Evolutionary conservation across 2,797 vertebrate genomes (phyloP), one percentile per base, ranked within the genome.

Genomic region (Iguana delicatissima): DNA sequence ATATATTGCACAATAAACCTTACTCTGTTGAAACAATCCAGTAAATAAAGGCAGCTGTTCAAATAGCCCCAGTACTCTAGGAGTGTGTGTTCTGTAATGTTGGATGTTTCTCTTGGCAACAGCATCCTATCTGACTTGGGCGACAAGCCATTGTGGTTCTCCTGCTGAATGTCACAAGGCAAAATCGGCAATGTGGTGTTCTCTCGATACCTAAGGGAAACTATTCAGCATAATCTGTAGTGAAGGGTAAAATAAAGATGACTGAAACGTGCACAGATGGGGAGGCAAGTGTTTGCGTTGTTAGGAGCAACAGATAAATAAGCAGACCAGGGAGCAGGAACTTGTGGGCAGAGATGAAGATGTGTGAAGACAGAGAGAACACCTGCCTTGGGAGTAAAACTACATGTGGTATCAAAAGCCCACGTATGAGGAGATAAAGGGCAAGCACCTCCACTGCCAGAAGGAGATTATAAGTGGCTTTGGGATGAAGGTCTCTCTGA

Each of bases 31-130:
- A 84, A 83, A 87, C 80, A 84, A 79, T 79, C 72, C 69, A 73
- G 46, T 79, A 84, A 67, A 84, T 84, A 84, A 88, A 88, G 82
- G 86, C 90, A 91, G 90, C 86, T 91, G 90, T 91, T 91, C 50
- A 91, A 91, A 92, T 32, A 86, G 67, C 38, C 9, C 50, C 26
- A 72, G 38, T 26, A 74, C 82, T 88, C 69, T 32, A 90, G 82
- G 38, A 85, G 2, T n/a, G 10, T 80, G 89, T 89, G 73, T 10
- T 92, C n/a, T 92, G 46, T 79, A 92, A 80, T 86, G 59, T n/a
- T 46, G 55, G 93, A 32, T 89, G 86, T 84, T 89, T 85, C 18
- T 80, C 50, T 92, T 72, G 18, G 22, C 86, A 93, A 74, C 38
- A 89, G 13, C 76, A 82, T 89, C 91, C 90, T 80, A 74, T 16